Percentiles rank a stretch among this genome's conserved stretches.
These are phyloP conservation scores for Agrenia bidenticulata DNA, from an alignment of 2,888 invertebrate genomes.

Conservation along the genomic window DNA sequence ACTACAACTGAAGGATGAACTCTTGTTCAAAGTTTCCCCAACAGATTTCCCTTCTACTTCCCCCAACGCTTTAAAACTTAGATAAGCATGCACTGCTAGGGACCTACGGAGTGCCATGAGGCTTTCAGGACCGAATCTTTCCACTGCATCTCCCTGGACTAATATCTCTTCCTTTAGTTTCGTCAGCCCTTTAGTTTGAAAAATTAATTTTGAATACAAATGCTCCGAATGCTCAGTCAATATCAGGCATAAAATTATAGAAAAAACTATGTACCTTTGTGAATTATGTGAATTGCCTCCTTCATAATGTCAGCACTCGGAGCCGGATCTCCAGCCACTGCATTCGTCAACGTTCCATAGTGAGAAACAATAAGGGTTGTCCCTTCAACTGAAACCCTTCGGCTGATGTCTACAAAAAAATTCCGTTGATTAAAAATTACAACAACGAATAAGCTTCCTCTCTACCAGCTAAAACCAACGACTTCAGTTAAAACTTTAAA, in stretches of 20 bases:
- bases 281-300: slow-evolving; percentile 8
- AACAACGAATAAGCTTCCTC: neutral
- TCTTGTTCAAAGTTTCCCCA: neutral
- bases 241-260: too few relatives aligned
- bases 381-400: neutral
- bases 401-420: neutral
- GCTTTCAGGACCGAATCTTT: neutral
- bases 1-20: too few relatives aligned
- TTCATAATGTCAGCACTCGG: slow-evolving; percentile 1
- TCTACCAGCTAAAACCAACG: too few relatives aligned
- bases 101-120: neutral
- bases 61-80: neutral
- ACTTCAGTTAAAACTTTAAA: too few relatives aligned
- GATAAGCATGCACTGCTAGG: slow-evolving; percentile 4
- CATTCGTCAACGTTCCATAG: slow-evolving; percentile 8
- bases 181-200: neutral
- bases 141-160: neutral
- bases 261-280: neutral
- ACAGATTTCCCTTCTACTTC: slow-evolving; percentile 8
- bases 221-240: too few relatives aligned
- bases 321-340: slow-evolving; percentile 10
- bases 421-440: neutral
- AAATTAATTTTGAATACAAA: too few relatives aligned
- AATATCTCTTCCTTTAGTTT: neutral
- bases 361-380: neutral